Percentiles rank a stretch among this genome's conserved stretches.
Evolutionary conservation across 2,888 invertebrate species (phyloP).

Genomic region (Glaucopsyche alexis): DNA sequence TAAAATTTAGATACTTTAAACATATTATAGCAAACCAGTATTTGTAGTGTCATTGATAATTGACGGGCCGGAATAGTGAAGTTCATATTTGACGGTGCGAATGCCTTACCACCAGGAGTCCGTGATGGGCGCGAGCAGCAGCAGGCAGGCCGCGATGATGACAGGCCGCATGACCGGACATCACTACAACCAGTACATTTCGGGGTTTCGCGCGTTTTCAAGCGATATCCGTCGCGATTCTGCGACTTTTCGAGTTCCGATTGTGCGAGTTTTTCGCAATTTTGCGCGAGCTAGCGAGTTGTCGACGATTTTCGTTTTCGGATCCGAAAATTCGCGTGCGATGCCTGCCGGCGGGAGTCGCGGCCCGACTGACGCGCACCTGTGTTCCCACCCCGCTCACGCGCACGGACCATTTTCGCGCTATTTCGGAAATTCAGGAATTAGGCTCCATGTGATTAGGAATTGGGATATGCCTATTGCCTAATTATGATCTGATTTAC

Average conservation of each 20-base stretch:
- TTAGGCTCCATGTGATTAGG: slow-evolving; percentile 71
- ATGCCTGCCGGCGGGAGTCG: slow-evolving; percentile 75
- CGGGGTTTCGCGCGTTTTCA: slow-evolving; percentile 32
- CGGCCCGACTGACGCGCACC: slow-evolving; percentile 73
- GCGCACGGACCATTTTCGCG: slow-evolving; percentile 77
- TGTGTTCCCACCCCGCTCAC: slow-evolving; percentile 62
- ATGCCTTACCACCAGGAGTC: slow-evolving; percentile 91
- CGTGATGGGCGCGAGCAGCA: slow-evolving; percentile 93
- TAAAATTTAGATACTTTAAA: no score
- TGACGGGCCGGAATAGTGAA: no score
- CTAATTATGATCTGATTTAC: no score
- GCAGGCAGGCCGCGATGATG: slow-evolving; percentile 90
- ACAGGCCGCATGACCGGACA: slow-evolving; percentile 84
- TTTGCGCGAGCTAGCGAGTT: slow-evolving; percentile 36
- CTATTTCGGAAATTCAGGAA: slow-evolving; percentile 78
- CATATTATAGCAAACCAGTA: no score
- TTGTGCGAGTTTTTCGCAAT: slow-evolving; percentile 23
- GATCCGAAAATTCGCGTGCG: slow-evolving; percentile 67
- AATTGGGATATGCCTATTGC: slow-evolving; percentile 45
- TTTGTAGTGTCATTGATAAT: no score
- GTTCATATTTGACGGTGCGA: background rate
- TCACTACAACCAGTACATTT: slow-evolving; percentile 60
- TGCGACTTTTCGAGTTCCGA: background rate
- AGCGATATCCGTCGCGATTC: background rate
- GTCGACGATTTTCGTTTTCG: slow-evolving; percentile 54